Base-by-base conservation (phyloP, 1,140 invertebrate genomes). In the Hyles euphorbiae region DNA sequence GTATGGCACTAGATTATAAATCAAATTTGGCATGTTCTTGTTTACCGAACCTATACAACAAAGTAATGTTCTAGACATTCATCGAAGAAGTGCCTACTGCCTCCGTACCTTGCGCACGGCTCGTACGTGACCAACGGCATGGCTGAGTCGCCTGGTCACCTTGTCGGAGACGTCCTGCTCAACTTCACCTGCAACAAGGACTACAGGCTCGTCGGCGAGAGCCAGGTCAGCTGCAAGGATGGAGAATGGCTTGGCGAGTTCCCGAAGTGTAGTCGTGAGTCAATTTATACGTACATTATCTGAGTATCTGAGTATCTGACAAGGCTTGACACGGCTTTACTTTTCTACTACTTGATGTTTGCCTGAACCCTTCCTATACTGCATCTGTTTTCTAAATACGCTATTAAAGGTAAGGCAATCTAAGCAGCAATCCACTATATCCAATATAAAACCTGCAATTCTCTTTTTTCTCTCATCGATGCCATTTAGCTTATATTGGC, bases 101-200 rank as follows among this genome's bases (percentile, higher is more conserved):
- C 46, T 11, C 2, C 5, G 3, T 48, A 48, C 3, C 46, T 9
- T 8, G 46, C 7, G n/a, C 46, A 48, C 46, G 46, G 46, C 10
- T 11, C n/a, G n/a, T 48, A 48, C 46, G 46, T 48, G 7, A n/a
- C 8, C 7, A n/a, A 48, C 3, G 12, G n/a, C 7, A 5, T 22
- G 7, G 5, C 5, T n/a, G 46, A 7, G n/a, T 11, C n/a, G 2
- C 46, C 46, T 48, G 46, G 46, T 5, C 8, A 48, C n/a, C n/a
- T 11, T n/a, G n/a, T 11, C 10, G 22, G 22, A 5, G n/a, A 7
- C n/a, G n/a, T 8, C 2, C 46, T 10, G 46, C 7, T 48, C 46
- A 48, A 48, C 46, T n/a, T 48, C 46, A 48, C 46, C n/a, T 48
- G 46, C 46, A 48, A n/a, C n/a, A n/a, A 48, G n/a, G 46, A n/a